Percentiles rank a stretch among this genome's conserved stretches.
Evolutionary conservation across 2,797 vertebrate species (phyloP).

Genomic region (Crenichthys baileyi): DNA sequence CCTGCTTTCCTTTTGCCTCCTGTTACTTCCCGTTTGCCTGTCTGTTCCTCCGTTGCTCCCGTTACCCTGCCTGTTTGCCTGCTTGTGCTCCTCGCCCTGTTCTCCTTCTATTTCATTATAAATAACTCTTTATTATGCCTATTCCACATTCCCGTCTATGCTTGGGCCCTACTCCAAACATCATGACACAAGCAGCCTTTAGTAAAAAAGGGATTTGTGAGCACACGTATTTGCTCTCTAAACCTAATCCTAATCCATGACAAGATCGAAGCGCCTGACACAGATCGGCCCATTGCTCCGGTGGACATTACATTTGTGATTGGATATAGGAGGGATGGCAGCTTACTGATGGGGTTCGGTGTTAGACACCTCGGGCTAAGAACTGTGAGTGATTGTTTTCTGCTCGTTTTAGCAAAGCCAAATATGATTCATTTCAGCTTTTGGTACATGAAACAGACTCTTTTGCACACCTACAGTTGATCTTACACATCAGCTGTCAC

Average conservation of each 20-base stretch:
- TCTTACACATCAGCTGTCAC: slow-evolving; percentile 15
- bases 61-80: no score
- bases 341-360: slow-evolving; percentile 61
- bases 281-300: slow-evolving; percentile 34
- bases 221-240: slow-evolving; percentile 6
- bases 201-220: slow-evolving; percentile 19
- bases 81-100: no score
- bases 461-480: background rate
- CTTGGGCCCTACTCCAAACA: no score
- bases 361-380: slow-evolving; percentile 41
- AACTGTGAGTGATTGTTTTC: slow-evolving; percentile 61
- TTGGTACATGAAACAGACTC: slow-evolving; percentile 15
- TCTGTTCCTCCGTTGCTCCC: no score
- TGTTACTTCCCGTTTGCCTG: no score
- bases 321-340: slow-evolving; percentile 63
- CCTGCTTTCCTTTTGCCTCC: no score
- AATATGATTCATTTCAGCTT: slow-evolving; percentile 42
- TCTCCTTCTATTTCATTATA: no score
- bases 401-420: slow-evolving; percentile 54
- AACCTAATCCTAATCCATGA: slow-evolving; percentile 16
- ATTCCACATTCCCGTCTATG: no score
- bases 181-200: slow-evolving; percentile 12
- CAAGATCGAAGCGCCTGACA: slow-evolving; percentile 30
- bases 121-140: no score
- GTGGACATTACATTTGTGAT: slow-evolving; percentile 56